Percentiles rank a stretch among this genome's conserved stretches.
These are phyloP conservation scores for Hystrix brachyura DNA, from an alignment of 2,113 vertebrate genomes.

Conservation along the genomic window DNA sequence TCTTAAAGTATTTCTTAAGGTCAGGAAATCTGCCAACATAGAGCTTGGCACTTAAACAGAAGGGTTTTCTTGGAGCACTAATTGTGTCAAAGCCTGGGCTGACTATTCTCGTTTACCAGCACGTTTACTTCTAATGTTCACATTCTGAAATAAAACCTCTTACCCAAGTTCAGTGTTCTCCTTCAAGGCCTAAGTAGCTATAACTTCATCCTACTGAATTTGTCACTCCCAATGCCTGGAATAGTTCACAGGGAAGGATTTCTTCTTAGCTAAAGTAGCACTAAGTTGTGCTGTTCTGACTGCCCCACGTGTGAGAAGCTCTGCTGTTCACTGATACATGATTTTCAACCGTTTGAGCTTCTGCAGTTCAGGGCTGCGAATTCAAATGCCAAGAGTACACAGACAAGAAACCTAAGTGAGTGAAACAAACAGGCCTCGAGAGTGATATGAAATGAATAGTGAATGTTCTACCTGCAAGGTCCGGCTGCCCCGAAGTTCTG, in stretches of 20 bases:
- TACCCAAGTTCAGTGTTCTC: not conserved
- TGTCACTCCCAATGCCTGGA: not conserved
- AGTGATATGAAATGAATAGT: not conserved
- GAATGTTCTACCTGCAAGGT: not conserved
- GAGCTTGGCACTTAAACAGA: not conserved
- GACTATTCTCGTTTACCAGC: not conserved
- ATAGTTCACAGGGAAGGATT: conserved; percentile 13
- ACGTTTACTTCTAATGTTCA: conserved; percentile 34
- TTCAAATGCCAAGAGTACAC: not conserved
- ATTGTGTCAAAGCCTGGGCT: not conserved
- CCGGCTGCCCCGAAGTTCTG: not conserved
- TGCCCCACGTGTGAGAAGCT: not conserved
- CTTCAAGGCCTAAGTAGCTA: conserved; percentile 29
- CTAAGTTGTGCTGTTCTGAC: not conserved
- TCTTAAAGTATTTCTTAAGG: conserved; percentile 60
- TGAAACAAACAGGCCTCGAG: not conserved
- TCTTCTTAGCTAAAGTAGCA: not conserved
- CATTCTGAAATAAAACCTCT: conserved; percentile 40
- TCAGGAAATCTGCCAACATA: not conserved
- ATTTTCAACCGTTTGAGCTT: not conserved
- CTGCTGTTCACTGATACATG: not conserved
- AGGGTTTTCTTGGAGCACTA: not conserved
- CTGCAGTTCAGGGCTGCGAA: not conserved
- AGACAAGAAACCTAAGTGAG: not conserved
- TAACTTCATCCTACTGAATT: not conserved